Evolutionary conservation across 2,113 vertebrate species (phyloP), one percentile per base, ranked within the genome.

Genomic region (Ciconia stormi): DNA sequence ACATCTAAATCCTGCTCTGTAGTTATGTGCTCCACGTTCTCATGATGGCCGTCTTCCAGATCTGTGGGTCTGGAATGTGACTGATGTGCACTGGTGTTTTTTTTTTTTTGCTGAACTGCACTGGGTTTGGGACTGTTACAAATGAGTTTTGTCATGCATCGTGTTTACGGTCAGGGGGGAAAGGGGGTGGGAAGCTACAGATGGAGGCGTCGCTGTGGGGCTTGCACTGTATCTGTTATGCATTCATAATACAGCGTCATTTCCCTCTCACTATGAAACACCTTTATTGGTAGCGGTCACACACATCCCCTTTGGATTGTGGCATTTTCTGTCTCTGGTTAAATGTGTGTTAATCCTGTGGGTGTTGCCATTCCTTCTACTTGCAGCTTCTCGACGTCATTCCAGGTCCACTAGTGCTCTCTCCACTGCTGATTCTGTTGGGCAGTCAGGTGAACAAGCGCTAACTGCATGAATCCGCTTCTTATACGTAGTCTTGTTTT

Each of bases 321-420:
- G 98, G 97, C 97, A 91, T 97, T 97, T 96, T 94, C 96, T 98
- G 96, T 98, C 96, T 97, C 7, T 32, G 97, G 97, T 98, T 97
- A 91, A 93, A 96, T 98, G 94, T 98, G 97, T 98, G 98, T 98
- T 99, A 99, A 99, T 98, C 96, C 98, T 98, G 95, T 98, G 98
- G 98, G 98, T 98, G 98, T 98, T 98, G 97, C 98, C 98, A 97
- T 99, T 99, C 98, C 99, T 98, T 98, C 98, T 98, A 99, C 98
- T 98, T 97, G 98, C 99, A 99, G 99, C 99, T 98, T 99, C 99
- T 98, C 99, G 99, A 99, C 99, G 99, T 97, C 99, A 99, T 98
- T 99, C 99, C 98, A 99, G 99, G 97, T 99, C 99, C 98, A 99
- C 99, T 99, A 99, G 99, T 94, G 99, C 99, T 97, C 99, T 99